Base-by-base conservation (phyloP, 1,140 invertebrate species). In the Armadillidium nasatum region DNA sequence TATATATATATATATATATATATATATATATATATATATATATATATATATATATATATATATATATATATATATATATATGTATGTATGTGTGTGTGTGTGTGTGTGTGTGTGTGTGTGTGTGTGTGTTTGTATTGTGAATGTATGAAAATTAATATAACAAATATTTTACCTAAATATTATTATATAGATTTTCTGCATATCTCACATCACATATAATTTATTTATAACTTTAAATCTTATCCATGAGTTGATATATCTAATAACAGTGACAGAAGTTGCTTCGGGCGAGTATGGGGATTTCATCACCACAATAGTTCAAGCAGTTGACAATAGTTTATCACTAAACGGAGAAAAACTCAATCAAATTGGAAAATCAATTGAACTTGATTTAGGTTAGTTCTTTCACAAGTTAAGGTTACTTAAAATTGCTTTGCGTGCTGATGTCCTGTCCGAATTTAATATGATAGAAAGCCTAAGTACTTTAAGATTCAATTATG, bases 201-300 rank as follows among this genome's bases (percentile, higher is more conserved):
- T 3, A 33, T 33, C 33, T 6, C 6, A 6, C 33, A 33, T 33
- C 33, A 33, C 6, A 33, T 33, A 33, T 33, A 33, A 33, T 33
- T 33, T 33, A 33, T 33, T 33, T 33, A 6, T 33, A 33, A 6
- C 6, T 33, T 33, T 33, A 33, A 33, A 33, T 3, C 6, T 33
- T 33, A 6, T 3, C 33, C 1, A 1, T 33, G 33, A 33, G 33
- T 33, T 33, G 33, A 33, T 68, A 23, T 33, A 23, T 44, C 1
- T 22, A 50, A 10, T 6, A 33, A 54, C 86, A 94, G 93, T 95
- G 15, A 94, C 96, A 89, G 94, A 96, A 85, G 93, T 96, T 23
- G 94, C 94, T 0, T 92, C 91, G 78, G 94, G 95, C 0, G 95
- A 97, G 83, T 94, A 95, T 83, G 95, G 95, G 0, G 92, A 95